A percentile compares a stretch with the other conserved stretches of the same genome.
Evolutionary conservation across 2,888 invertebrate genomes (phyloP).

Genomic region (Aphrophora alni): DNA sequence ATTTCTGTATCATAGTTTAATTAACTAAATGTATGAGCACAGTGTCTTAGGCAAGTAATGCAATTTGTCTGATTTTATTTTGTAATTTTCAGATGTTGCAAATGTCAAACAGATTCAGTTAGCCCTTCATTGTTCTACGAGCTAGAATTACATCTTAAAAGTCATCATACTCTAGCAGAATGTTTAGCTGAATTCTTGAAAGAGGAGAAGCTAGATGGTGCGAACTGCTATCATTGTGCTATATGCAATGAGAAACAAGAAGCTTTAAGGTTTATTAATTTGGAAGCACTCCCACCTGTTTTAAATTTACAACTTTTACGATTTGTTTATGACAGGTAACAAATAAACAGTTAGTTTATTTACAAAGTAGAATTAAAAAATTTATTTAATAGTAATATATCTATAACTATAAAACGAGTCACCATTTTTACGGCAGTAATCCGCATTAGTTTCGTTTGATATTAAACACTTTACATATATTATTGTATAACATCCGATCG

Average conservation of each 20-base stretch:
- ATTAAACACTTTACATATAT: too few species aligned
- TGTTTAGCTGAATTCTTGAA: slow-evolving; percentile 63
- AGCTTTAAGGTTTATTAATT: slow-evolving; percentile 63
- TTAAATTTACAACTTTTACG: slow-evolving; percentile 67
- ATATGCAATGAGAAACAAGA: slow-evolving; percentile 64
- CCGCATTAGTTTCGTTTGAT: too few species aligned
- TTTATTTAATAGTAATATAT: too few species aligned
- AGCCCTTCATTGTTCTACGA: slow-evolving; percentile 66
- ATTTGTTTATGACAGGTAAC: slow-evolving; percentile 67
- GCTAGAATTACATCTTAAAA: slow-evolving; percentile 65
- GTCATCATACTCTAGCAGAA: slow-evolving; percentile 55
- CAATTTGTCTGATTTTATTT: too few species aligned
- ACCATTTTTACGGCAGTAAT: too few species aligned
- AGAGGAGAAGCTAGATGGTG: slow-evolving; percentile 65
- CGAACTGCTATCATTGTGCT: slow-evolving; percentile 65
- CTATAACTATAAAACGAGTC: too few species aligned
- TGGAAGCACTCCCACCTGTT: slow-evolving; percentile 64
- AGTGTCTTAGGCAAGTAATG: too few species aligned
- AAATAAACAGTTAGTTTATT: too few species aligned
- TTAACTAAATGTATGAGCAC: too few species aligned
- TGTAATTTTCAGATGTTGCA: slow-evolving; percentile 58
- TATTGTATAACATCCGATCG: too few species aligned
- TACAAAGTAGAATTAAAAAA: neutral
- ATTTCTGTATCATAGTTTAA: too few species aligned
- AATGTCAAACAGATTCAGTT: slow-evolving; percentile 62